A percentile compares a stretch with the other conserved stretches of the same genome.
phyloP scores from a whole-genome alignment of 2,113 vertebrate genomes.

The Balaeniceps rex region DNA sequence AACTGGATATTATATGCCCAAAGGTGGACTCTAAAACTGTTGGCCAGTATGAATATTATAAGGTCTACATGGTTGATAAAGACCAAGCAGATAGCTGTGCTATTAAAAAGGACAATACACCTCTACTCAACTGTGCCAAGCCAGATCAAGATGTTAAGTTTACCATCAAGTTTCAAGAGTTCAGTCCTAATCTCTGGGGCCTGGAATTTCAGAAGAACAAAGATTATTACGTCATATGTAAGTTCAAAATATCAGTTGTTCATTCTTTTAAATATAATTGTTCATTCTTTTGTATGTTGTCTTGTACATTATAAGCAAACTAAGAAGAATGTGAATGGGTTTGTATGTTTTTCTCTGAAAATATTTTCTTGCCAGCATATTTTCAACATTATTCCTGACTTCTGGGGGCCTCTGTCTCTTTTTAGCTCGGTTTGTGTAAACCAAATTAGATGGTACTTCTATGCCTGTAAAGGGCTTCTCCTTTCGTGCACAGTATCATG shows the following conservation, averaged over 20 bases:
- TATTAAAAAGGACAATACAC: constrained; percentile 95
- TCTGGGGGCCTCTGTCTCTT: neutral
- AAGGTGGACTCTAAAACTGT: constrained; percentile 89
- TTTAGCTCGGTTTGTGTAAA: neutral
- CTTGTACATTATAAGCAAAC: neutral
- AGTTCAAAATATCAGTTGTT: constrained; percentile 71
- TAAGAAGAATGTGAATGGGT: constrained; percentile 40
- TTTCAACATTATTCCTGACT: neutral
- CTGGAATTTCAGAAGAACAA: constrained; percentile 96
- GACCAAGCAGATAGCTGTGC: constrained; percentile 96
- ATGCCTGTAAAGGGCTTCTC: neutral
- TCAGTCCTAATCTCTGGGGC: constrained; percentile 98
- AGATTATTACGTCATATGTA: constrained; percentile 99
- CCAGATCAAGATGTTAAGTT: constrained; percentile 99
- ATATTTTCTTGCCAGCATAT: neutral
- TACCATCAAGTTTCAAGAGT: constrained; percentile 99
- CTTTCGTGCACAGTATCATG: neutral
- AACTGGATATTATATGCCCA: constrained; percentile 99
- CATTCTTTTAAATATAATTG: neutral
- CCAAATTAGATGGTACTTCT: neutral
- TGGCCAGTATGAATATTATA: constrained; percentile 95
- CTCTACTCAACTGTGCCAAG: constrained; percentile 96
- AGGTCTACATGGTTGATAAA: constrained; percentile 97
- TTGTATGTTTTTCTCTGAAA: constrained; percentile 51
- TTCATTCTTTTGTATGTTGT: neutral